These are phyloP conservation scores for Taenaris catops DNA, from an alignment of 2,888 invertebrate species.

Conservation along the genomic window DNA sequence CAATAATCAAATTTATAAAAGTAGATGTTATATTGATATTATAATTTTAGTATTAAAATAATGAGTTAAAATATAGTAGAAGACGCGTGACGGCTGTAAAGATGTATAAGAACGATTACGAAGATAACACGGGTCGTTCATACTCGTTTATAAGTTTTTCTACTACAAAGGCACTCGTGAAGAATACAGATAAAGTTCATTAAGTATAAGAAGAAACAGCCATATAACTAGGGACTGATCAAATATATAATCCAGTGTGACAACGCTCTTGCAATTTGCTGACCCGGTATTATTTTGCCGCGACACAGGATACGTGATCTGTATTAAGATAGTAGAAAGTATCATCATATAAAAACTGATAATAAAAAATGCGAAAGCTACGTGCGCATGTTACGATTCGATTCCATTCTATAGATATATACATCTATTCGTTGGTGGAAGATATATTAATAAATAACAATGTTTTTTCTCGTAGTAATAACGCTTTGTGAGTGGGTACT, in stretches of 20 bases:
- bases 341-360: conserved; percentile 12
- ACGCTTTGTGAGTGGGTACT: too few species aligned
- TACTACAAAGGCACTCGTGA: too few species aligned
- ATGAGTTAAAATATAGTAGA: too few species aligned
- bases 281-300: conserved; percentile 22
- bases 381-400: conserved; percentile 7
- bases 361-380: conserved; percentile 19
- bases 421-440: not conserved
- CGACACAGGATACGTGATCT: conserved; percentile 20
- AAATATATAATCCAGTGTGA: conserved; percentile 19
- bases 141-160: too few species aligned
- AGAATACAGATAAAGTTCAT: not conserved
- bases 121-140: too few species aligned
- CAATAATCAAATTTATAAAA: too few species aligned
- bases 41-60: too few species aligned
- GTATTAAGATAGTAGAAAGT: conserved; percentile 11
- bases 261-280: conserved; percentile 21
- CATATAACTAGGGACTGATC: conserved; percentile 21
- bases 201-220: conserved; percentile 9
- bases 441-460: not conserved
- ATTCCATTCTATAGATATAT: conserved; percentile 1
- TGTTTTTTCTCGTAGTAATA: too few species aligned
- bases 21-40: too few species aligned
- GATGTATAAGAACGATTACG: too few species aligned
- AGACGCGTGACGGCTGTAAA: too few species aligned